Percentiles rank a stretch among this genome's conserved stretches.
These are phyloP conservation scores for Tetragonula clypearis DNA, from an alignment of 1,140 invertebrate genomes.

Conservation along the genomic window DNA sequence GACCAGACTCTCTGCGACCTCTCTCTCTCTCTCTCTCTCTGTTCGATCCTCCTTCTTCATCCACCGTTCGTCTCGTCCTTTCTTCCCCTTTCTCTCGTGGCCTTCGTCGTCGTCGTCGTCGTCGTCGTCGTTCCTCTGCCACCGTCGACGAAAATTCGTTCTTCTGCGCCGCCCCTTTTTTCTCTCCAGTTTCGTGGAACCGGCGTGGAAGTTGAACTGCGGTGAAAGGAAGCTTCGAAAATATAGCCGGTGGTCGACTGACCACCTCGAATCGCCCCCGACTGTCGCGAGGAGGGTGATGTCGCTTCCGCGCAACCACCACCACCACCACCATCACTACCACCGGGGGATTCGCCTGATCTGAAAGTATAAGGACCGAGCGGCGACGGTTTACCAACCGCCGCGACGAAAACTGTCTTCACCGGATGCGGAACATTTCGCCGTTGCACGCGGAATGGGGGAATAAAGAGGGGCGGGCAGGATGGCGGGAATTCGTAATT, in stretches of 20 bases:
- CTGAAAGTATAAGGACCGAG: conserved; percentile 61
- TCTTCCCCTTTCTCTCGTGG: not conserved
- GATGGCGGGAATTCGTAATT: conserved; percentile 7
- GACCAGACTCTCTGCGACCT: conserved; percentile 58
- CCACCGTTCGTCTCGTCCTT: conserved; percentile 33
- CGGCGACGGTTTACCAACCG: conserved; percentile 10
- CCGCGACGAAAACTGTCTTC: not conserved
- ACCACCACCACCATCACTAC: too few species aligned
- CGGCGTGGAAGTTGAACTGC: not conserved
- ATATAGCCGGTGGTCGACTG: conserved; percentile 58
- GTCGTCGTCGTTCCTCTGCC: conserved; percentile 15
- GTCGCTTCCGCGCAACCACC: conserved; percentile 46
- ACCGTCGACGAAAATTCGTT: conserved; percentile 22
- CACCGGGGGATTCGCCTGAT: conserved; percentile 46
- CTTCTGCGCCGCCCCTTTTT: conserved; percentile 20
- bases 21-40: not conserved
- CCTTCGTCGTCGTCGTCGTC: not conserved
- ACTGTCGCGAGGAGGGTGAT: conserved; percentile 10
- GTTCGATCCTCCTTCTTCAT: conserved; percentile 33
- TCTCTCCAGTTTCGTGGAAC: conserved; percentile 1
- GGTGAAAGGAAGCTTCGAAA: conserved; percentile 62
- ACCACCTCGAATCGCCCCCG: conserved; percentile 46
- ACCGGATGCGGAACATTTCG: not conserved
- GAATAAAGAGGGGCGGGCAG: not conserved
- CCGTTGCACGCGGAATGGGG: not conserved